These are phyloP conservation scores for Saccostrea cuccullata DNA, from an alignment of 1,140 invertebrate genomes.

Conservation along the genomic window DNA sequence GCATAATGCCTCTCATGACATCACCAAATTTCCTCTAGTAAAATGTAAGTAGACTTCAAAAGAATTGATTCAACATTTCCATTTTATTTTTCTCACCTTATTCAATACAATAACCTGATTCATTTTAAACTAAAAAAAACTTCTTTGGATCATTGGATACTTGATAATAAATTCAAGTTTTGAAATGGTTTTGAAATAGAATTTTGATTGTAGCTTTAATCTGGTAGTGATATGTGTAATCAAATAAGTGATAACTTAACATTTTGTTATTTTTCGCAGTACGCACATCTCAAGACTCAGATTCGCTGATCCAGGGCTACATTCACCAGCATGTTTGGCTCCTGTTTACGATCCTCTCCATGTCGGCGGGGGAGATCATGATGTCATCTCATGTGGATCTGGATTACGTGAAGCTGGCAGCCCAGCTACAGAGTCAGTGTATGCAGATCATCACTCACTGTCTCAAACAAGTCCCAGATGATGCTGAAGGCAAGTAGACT, in stretches of 20 bases:
- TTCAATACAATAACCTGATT: too few relatives aligned
- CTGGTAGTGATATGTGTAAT: too few relatives aligned
- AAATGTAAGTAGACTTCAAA: slow-evolving; percentile 71
- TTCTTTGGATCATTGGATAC: not conserved
- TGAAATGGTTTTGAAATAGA: not conserved
- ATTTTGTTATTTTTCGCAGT: slow-evolving; percentile 44
- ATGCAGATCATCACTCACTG: slow-evolving; percentile 71
- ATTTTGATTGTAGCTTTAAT: too few relatives aligned
- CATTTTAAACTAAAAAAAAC: not conserved
- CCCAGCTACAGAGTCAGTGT: slow-evolving; percentile 72
- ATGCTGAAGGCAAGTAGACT: slow-evolving; percentile 69
- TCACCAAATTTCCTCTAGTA: slow-evolving; percentile 71
- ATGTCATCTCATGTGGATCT: slow-evolving; percentile 31
- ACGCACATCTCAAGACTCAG: slow-evolving; percentile 69
- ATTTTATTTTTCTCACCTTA: too few relatives aligned
- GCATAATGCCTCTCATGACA: slow-evolving; percentile 67
- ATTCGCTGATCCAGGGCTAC: slow-evolving; percentile 74
- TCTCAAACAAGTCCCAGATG: slow-evolving; percentile 71
- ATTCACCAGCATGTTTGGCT: slow-evolving; percentile 78
- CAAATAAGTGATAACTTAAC: too few relatives aligned
- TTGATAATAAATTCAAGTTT: not conserved
- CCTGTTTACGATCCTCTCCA: slow-evolving; percentile 72
- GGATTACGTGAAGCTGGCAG: slow-evolving; percentile 69
- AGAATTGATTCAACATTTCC: not conserved
- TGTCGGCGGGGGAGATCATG: slow-evolving; percentile 71